Evolutionary conservation across 2,888 invertebrate genomes (phyloP), one percentile per base, ranked within the genome.

Genomic region (Orthosia gothica): DNA sequence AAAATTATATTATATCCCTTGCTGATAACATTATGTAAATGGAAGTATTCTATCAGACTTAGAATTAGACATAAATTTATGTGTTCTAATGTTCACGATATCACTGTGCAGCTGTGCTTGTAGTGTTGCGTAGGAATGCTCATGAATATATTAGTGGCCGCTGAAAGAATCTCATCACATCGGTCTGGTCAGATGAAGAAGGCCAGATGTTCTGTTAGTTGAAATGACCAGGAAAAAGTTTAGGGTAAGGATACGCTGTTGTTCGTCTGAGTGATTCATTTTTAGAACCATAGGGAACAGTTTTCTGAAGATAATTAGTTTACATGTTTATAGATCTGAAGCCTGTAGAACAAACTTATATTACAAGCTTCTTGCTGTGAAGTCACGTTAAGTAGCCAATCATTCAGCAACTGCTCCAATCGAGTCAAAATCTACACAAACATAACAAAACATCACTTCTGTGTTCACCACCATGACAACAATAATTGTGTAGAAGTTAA

Each of bases 121-220:
- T 40, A 40, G 40, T 40, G 40, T 40, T 47, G n/a, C 2, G 47
- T 11, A 18, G 16, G 16, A 54, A 54, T 23, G 52, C 69, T 54
- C 52, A 0, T 18, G 47, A 65, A 69, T 71, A 40, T 32, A 47
- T 52, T 49, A 20, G 16, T 18, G 23, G 9, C 1, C 18, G 32
- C 18, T 47, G 55, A 63, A 26, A 63, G 73, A 62, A 52, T 70
- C 49, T 13, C 77, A 45, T 23, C 62, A 15, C 74, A 50, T 40
- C 52, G 7, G 20, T 18, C 61, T 50, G 15, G 5, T 49, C 20
- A 20, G 45, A 54, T 49, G 49, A 13, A 78, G 20, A 32, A 54
- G 40, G 49, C 13, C 82, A 67, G 82, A 62, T 70, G 82, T 16
- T 49, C 57, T 23, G 40, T 61, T 69, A 15, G n/a, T 2, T 5